These are phyloP conservation scores for Cichladusa arquata DNA, from an alignment of 2,113 vertebrate species.

Conservation along the genomic window DNA sequence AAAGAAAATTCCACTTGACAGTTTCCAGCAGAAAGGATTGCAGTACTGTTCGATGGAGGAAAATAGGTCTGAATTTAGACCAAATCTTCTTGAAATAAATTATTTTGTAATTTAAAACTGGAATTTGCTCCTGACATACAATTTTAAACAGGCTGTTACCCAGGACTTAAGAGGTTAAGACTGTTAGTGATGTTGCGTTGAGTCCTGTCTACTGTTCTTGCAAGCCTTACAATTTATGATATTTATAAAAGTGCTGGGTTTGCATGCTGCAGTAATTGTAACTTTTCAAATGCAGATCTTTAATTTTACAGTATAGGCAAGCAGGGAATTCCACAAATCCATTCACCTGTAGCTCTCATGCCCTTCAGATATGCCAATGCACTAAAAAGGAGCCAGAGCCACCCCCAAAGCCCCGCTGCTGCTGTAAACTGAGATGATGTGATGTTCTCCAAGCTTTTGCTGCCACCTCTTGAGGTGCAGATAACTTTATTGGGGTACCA, in stretches of 20 bases:
- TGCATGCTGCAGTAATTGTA: accelerated
- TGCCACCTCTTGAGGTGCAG: accelerated
- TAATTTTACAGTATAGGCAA: neutral
- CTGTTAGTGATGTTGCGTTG: no score
- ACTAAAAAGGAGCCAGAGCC: neutral
- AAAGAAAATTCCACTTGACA: neutral
- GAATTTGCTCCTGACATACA: neutral
- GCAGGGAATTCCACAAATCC: neutral
- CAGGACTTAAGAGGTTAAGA: neutral
- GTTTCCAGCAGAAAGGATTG: neutral
- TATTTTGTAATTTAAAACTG: neutral
- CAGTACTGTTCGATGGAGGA: neutral
- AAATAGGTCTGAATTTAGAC: neutral
- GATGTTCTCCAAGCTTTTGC: accelerated
- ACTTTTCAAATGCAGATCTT: neutral
- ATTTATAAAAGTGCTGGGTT: neutral
- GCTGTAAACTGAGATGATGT: accelerated
- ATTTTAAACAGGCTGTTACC: neutral
- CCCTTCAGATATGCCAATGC: accelerated
- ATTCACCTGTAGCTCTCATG: accelerated
- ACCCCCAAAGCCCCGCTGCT: accelerated
- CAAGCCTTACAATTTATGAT: neutral
- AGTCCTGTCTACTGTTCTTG: neutral
- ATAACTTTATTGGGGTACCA: neutral
- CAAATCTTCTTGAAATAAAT: neutral